Evolutionary conservation across 30 jellyfish, hydroid and myxozoan species (phyloP).

Genomic region (Haliclystus octoradiatus): DNA sequence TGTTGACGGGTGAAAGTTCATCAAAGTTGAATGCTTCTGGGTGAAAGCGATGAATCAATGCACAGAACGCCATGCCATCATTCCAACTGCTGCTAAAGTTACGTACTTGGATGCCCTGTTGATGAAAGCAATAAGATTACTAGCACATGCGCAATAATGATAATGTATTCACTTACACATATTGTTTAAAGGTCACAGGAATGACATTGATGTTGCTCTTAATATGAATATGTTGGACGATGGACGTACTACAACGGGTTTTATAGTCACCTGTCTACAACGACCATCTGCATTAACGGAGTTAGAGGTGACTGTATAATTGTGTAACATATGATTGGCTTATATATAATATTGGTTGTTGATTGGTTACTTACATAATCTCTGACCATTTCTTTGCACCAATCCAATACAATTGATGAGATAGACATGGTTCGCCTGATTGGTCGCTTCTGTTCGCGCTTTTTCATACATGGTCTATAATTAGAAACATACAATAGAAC

Average conservation of each 20-base stretch:
- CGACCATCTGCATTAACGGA: too few species aligned
- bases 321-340: too few species aligned
- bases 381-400: constrained; percentile 93
- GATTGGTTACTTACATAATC: constrained; percentile 75
- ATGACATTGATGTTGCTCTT: too few species aligned
- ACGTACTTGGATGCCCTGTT: constrained; percentile 52
- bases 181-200: neutral
- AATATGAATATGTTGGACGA: too few species aligned
- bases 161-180: neutral
- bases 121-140: neutral
- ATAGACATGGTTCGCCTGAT: constrained; percentile 74
- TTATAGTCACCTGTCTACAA: too few species aligned
- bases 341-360: too few species aligned
- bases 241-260: too few species aligned
- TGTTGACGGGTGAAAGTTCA: constrained; percentile 37
- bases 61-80: constrained; percentile 88
- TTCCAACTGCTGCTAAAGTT: constrained; percentile 89
- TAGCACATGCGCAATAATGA: neutral
- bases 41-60: constrained; percentile 66
- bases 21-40: constrained; percentile 70
- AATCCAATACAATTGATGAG: constrained; percentile 77
- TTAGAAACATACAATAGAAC: neutral
- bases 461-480: constrained; percentile 80
- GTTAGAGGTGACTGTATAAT: too few species aligned
- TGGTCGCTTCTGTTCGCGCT: constrained; percentile 62